Percentiles rank a stretch among this genome's conserved stretches.
These are phyloP conservation scores for Hypselothyrea guttata DNA, from an alignment of 2,888 invertebrate species.

Conservation along the genomic window DNA sequence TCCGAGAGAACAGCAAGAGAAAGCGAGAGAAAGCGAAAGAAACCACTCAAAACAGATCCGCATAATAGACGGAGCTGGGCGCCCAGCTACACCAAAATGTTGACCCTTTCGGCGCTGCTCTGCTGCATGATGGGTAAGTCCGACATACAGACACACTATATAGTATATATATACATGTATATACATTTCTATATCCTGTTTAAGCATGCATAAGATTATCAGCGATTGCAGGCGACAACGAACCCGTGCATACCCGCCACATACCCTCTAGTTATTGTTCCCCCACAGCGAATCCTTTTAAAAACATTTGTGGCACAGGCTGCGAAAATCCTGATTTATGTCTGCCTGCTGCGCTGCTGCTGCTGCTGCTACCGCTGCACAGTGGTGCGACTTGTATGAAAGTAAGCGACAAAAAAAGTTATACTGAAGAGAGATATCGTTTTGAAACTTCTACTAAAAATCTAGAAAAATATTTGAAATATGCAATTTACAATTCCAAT, in stretches of 20 bases:
- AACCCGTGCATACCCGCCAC: constrained; percentile 16
- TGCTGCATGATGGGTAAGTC: constrained; percentile 82
- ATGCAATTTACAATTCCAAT: too few species aligned
- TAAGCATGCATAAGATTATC: constrained; percentile 74
- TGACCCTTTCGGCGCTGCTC: constrained; percentile 80
- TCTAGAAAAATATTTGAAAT: too few species aligned
- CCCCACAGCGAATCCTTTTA: constrained; percentile 64
- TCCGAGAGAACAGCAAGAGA: not conserved
- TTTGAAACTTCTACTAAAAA: too few species aligned
- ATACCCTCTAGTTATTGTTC: constrained; percentile 37
- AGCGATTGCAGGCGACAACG: constrained; percentile 55
- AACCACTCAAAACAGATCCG: too few species aligned
- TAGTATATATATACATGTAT: not conserved
- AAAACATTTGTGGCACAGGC: constrained; percentile 73
- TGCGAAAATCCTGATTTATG: constrained; percentile 73
- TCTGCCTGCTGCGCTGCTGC: constrained; percentile 58
- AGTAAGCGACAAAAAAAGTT: too few species aligned
- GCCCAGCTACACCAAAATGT: constrained; percentile 72
- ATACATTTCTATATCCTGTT: constrained; percentile 40
- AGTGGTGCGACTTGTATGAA: too few species aligned
- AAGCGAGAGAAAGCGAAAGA: not conserved
- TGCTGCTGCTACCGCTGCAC: constrained; percentile 34
- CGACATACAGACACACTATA: constrained; percentile 1
- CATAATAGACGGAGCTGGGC: constrained; percentile 30
- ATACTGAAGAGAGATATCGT: too few species aligned